Conservation (phyloP, 2,797 vertebrate genomes). For the Myiotriccus ornatus region DNA sequence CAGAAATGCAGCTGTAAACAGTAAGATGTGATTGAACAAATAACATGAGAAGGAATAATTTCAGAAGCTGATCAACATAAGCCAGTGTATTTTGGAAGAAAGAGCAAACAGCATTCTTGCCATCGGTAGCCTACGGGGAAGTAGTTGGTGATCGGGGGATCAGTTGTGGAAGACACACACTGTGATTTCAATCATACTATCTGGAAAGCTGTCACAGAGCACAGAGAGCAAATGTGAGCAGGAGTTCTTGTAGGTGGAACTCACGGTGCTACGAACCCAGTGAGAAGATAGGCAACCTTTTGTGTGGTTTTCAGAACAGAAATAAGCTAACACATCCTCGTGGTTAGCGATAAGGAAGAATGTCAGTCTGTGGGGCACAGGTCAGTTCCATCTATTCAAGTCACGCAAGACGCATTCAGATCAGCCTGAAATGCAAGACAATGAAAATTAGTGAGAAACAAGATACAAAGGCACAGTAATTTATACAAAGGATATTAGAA, state of each 20-base stretch:
- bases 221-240: neutral
- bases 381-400: neutral
- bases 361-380: neutral
- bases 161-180: neutral
- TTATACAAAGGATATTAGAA: slow-evolving; percentile 14
- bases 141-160: neutral
- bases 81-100: slow-evolving; percentile 1
- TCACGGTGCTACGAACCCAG: slow-evolving; percentile 25
- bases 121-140: neutral
- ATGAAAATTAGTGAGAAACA: slow-evolving; percentile 25
- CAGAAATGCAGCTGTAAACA: neutral
- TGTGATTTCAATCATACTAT: neutral
- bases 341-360: neutral
- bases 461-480: neutral
- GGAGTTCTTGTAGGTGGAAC: slow-evolving; percentile 43
- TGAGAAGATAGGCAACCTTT: neutral
- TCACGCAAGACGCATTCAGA: neutral
- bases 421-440: neutral
- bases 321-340: neutral
- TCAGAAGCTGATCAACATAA: neutral
- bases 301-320: neutral
- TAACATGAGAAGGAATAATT: neutral
- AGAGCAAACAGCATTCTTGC: neutral
- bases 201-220: neutral
- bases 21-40: neutral